These are phyloP conservation scores for Orchesellides sinensis DNA, from an alignment of 2,888 invertebrate genomes.

Conservation along the genomic window DNA sequence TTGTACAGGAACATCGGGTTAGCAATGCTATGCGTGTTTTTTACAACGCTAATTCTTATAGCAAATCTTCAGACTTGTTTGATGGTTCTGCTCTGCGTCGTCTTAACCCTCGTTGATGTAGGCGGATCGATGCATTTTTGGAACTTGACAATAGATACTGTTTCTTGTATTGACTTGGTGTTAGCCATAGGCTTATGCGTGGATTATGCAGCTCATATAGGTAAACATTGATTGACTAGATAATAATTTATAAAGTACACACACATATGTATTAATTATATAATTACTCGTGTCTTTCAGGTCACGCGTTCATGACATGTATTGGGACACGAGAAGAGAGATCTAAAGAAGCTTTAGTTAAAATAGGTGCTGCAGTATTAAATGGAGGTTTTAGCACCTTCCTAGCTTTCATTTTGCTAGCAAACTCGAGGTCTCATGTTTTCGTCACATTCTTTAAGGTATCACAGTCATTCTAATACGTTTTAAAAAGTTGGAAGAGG, in stretches of 20 bases:
- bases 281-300: conserved; percentile 39
- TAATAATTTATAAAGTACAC: not conserved
- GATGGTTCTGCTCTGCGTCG: conserved; percentile 86
- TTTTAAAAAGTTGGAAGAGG: too few relatives aligned
- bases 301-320: conserved; percentile 87
- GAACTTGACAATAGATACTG: conserved; percentile 89
- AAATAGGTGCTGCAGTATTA: conserved; percentile 79
- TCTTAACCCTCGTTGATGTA: conserved; percentile 80
- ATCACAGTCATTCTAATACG: too few relatives aligned
- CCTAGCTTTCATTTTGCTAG: conserved; percentile 79
- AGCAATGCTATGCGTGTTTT: conserved; percentile 87
- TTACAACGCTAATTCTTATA: conserved; percentile 86
- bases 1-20: conserved; percentile 86
- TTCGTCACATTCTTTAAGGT: conserved; percentile 80
- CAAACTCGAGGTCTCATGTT: conserved; percentile 78
- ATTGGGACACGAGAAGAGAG: conserved; percentile 78
- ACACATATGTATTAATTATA: not conserved
- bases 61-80: conserved; percentile 87
- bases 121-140: conserved; percentile 88
- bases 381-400: conserved; percentile 80
- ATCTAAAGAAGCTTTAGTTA: conserved; percentile 77
- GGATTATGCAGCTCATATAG: conserved; percentile 89
- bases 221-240: conserved; percentile 21
- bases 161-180: conserved; percentile 88
- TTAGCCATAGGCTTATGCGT: conserved; percentile 89